Conservation (phyloP, 2,888 invertebrate genomes). For the Acanthococcus lagerstroemiae region DNA sequence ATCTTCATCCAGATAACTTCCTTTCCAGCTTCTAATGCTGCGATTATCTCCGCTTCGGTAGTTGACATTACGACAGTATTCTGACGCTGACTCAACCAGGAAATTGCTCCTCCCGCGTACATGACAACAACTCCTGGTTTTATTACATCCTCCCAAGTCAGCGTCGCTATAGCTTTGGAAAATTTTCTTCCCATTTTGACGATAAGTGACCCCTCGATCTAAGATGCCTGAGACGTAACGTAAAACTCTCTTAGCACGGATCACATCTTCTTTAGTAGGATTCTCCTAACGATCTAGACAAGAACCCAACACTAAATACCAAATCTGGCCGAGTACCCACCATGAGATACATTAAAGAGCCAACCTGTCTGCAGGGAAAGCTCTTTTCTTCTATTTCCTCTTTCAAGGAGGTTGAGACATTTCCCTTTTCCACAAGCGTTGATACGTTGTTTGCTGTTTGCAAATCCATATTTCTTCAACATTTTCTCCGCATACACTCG, state of each 20-base stretch:
- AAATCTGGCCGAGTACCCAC: no score
- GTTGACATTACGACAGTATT: slow-evolving; percentile 11
- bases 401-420: no score
- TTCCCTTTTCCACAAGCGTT: slow-evolving; percentile 20
- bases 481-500: no score
- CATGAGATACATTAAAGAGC: no score
- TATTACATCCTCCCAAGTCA: slow-evolving; percentile 39
- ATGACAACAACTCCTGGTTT: slow-evolving; percentile 37
- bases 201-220: slow-evolving; percentile 36
- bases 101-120: slow-evolving; percentile 27
- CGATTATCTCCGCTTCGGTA: slow-evolving; percentile 34
- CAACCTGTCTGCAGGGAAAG: slow-evolving; percentile 39
- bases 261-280: neutral
- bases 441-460: slow-evolving; percentile 20
- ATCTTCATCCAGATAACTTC: slow-evolving; percentile 38
- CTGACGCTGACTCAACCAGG: slow-evolving; percentile 31
- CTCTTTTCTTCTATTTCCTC: no score
- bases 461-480: no score
- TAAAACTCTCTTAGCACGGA: slow-evolving; percentile 38
- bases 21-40: slow-evolving; percentile 32
- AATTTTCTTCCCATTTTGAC: neutral
- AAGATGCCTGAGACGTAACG: slow-evolving; percentile 38
- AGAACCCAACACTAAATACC: neutral
- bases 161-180: slow-evolving; percentile 39
- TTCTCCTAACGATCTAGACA: slow-evolving; percentile 12